Evolutionary conservation across 2,113 vertebrate genomes (phyloP), one percentile per base, ranked within the genome.

Genomic region (Corythaixoides concolor): DNA sequence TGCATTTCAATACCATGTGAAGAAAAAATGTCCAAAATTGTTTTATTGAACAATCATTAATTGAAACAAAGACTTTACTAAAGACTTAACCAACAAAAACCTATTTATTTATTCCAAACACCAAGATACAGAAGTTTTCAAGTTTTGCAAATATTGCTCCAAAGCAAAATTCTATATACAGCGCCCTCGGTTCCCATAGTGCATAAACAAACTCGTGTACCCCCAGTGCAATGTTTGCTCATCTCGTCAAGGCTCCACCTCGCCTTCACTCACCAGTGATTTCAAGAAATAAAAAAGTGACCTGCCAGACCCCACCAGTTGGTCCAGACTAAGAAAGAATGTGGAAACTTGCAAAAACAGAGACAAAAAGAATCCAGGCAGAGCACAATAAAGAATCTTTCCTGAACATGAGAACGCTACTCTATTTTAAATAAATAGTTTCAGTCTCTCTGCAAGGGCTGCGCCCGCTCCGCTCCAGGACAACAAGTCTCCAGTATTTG

Each of bases 51-150:
- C 24, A 41, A 53, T 10, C 11, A 85, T 88, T 59, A 78, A 93
- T 5, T 58, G 58, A 95, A 94, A 91, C 88, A 96, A 93, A 96
- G 88, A 88, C 80, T 85, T 77, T 43, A 93, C 94, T 95, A 83
- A 83, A 50, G 88, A 96, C 56, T 74, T 97, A 97, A 76, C 85
- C 95, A 98, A 98, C 97, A 98, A 97, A 97, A 98, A 89, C 94
- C 96, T 97, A 96, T 97, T 98, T 98, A 98, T 98, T 98, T 97
- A 95, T 96, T 97, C 96, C 97, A 97, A 98, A 98, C 97, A 98
- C 96, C 84, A 84, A 98, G 96, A 97, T 97, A 98, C 97, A 98
- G 94, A 97, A 97, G 84, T 97, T 97, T 98, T 97, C 95, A 90
- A 97, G 97, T 98, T 97, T 97, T 95, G 97, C 95, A 98, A 97